A percentile compares a stretch with the other conserved stretches of the same genome.
Conservation (phyloP, 2,113 vertebrate species). For the Pristiophorus japonicus region DNA sequence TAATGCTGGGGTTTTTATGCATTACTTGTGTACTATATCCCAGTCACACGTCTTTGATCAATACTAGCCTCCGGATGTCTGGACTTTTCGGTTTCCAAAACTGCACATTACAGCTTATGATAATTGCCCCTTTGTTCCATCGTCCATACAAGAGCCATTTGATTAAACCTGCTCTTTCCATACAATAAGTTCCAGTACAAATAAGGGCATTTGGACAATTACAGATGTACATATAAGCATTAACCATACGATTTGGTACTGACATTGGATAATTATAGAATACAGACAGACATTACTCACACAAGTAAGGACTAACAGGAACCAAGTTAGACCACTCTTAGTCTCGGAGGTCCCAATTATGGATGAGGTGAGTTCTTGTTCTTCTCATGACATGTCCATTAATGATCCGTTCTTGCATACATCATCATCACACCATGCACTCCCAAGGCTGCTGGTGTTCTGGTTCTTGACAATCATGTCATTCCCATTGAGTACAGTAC, state of each 20-base stretch:
- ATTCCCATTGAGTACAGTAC: background rate
- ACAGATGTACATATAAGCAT: background rate
- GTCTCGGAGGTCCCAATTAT: background rate
- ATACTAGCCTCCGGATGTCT: background rate
- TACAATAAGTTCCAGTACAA: background rate
- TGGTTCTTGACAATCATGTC: background rate
- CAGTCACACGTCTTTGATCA: background rate
- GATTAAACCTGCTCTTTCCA: background rate
- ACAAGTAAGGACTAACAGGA: background rate
- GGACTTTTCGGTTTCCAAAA: background rate
- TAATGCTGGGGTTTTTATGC: background rate
- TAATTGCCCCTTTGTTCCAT: background rate
- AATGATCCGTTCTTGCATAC: background rate
- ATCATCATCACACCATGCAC: background rate
- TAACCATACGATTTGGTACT: background rate
- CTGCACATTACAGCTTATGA: background rate
- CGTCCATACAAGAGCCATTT: background rate
- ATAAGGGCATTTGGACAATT: background rate
- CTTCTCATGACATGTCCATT: background rate
- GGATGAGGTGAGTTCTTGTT: background rate
- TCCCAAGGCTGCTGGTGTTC: background rate
- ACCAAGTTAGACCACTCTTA: background rate
- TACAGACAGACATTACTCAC: background rate
- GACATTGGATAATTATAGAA: background rate
- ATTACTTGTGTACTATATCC: background rate